These are phyloP conservation scores for Whitmania pigra DNA, from an alignment of 1,140 invertebrate genomes.

Conservation along the genomic window DNA sequence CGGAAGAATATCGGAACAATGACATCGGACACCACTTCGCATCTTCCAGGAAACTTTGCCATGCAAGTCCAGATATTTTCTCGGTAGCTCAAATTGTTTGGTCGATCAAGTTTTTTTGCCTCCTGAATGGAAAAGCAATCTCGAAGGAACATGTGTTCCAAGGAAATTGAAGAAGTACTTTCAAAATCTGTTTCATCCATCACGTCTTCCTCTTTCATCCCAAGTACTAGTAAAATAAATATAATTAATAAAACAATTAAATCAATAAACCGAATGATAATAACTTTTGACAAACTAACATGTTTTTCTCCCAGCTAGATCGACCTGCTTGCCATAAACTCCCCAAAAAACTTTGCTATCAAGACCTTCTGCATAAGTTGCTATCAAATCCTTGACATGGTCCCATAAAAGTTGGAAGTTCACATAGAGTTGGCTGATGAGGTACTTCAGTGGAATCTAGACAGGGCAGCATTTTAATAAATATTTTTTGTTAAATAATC, in stretches of 20 bases:
- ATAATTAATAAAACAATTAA: neutral
- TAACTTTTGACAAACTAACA: slow-evolving; percentile 29
- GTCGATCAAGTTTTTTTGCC: slow-evolving; percentile 25
- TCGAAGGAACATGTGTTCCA: neutral
- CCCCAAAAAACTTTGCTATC: slow-evolving; percentile 61
- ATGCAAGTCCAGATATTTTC: slow-evolving; percentile 67
- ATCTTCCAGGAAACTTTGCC: slow-evolving; percentile 55
- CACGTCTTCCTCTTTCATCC: neutral
- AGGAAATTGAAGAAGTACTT: neutral
- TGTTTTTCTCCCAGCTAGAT: slow-evolving; percentile 38
- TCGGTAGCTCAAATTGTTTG: slow-evolving; percentile 61
- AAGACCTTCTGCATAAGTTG: slow-evolving; percentile 56
- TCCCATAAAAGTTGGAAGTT: slow-evolving; percentile 82
- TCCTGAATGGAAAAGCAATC: neutral
- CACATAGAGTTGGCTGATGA: slow-evolving; percentile 66
- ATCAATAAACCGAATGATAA: too few species aligned
- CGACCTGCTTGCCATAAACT: slow-evolving; percentile 54
- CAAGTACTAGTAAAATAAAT: too few species aligned
- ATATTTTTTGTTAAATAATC: too few species aligned
- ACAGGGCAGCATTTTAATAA: too few species aligned
- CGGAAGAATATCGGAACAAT: slow-evolving; percentile 61
- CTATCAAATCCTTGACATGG: slow-evolving; percentile 59
- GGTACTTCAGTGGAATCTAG: slow-evolving; percentile 56
- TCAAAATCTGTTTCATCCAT: neutral
- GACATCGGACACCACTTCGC: slow-evolving; percentile 64